Base-by-base conservation (phyloP, 1,140 invertebrate genomes). In the Drosophila parabipectinata region DNA sequence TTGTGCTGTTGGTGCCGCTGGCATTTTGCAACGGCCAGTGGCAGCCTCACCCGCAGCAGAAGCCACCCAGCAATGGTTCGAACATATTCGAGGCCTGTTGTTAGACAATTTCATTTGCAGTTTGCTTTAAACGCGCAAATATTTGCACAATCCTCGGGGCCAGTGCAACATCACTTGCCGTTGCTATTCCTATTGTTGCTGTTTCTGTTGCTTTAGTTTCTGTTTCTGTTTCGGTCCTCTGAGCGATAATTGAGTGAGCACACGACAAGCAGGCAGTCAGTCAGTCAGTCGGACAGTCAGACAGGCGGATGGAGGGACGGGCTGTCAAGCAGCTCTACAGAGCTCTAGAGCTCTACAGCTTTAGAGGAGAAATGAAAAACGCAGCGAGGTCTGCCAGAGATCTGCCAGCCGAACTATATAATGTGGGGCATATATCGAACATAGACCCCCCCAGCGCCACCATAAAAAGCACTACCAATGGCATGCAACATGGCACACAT, bases 281-380 rank as follows among this genome's bases (percentile, higher is more conserved):
- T 28, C 71, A 61, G 63, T 14, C 55, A 47, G 71, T 21, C 69
- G 56, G 72, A 6, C 47, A 58, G 45, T 28, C 45, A 24, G 41
- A 21, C 55, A 48, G 50, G 37, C 69, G 30, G 41, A 67, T 32
- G 5, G 50, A 45, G 26, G 50, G 39, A 54, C 48, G 37, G 66
- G 14, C 67, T 69, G 67, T 71, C 67, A 71, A 50, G 64, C 44
- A 69, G 67, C 67, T 69, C 39, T 41, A 39, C 10, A 41, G 39
- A 41, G 39, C n/a, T 4, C 39, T 69, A 85, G 82, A 88, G 82
- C 9, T 10, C 39, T 44, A 18, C 4, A 18, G 41, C 41, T 15
- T 30, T 71, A 85, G 82, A 88, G 82, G 82, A 87, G 82, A 87
- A 87, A 87, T 88, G 83, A 88, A 87, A 88, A 87, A 88, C 79